These are phyloP conservation scores for Seriola quinqueradiata DNA, from an alignment of 2,113 vertebrate genomes.

Conservation along the genomic window DNA sequence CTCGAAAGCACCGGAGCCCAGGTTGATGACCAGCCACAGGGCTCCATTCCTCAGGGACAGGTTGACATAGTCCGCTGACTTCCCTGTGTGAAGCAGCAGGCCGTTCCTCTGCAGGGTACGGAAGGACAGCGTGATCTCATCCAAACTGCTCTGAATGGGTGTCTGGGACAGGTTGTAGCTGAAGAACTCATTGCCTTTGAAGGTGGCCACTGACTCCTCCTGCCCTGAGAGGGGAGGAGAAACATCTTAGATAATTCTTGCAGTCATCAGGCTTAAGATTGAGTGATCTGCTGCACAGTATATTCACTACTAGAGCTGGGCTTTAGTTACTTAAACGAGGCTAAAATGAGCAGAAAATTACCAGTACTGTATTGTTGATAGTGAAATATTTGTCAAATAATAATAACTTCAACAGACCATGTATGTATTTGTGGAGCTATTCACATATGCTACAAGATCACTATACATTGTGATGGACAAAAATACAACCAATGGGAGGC, in stretches of 20 bases:
- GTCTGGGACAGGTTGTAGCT: conserved; percentile 97
- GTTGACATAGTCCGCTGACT: conserved; percentile 95
- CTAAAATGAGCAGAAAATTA: conserved; percentile 10
- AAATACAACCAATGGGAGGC: neutral
- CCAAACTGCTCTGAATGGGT: conserved; percentile 97
- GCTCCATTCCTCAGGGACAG: conserved; percentile 94
- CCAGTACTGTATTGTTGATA: neutral
- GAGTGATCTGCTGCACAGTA: conserved; percentile 15
- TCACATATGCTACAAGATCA: neutral
- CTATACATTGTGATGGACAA: conserved; percentile 14
- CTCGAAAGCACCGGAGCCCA: conserved; percentile 96
- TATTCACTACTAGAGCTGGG: neutral
- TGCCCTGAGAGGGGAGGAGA: conserved; percentile 84
- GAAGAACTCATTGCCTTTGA: conserved; percentile 96
- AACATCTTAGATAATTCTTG: conserved; percentile 46
- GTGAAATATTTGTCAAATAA: neutral
- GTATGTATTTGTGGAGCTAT: conserved; percentile 1
- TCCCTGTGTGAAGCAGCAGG: conserved; percentile 95
- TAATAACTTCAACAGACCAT: neutral
- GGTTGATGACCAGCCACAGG: conserved; percentile 96
- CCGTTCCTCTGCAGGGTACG: conserved; percentile 94
- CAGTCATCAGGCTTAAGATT: neutral
- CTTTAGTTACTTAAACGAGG: neutral
- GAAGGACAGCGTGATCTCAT: conserved; percentile 96
- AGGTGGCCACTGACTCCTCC: conserved; percentile 94